Evolutionary conservation across 2,888 invertebrate species (phyloP).

Genomic region (Hybos culiciformis): DNA sequence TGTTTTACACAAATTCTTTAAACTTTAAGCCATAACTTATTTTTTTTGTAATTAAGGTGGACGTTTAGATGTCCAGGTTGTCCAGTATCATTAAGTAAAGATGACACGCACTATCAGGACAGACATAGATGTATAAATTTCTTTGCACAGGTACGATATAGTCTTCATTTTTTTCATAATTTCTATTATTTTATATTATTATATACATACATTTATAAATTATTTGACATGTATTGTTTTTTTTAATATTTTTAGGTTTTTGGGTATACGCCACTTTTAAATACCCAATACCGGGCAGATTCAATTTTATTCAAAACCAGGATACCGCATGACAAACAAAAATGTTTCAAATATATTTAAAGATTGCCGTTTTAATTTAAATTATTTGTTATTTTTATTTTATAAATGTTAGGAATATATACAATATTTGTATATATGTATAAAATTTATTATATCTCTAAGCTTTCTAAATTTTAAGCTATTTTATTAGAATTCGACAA

Average conservation of each 20-base stretch:
- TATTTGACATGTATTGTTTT: slow-evolving; percentile 3
- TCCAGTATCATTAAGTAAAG: slow-evolving; percentile 87
- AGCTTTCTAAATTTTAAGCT: too few relatives aligned
- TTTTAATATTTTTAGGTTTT: slow-evolving; percentile 77
- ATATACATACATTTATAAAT: neutral
- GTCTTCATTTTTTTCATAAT: neutral
- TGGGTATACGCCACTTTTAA: slow-evolving; percentile 93
- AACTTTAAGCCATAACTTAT: too few relatives aligned
- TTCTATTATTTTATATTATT: neutral
- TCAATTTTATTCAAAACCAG: slow-evolving; percentile 97
- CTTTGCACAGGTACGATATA: slow-evolving; percentile 60
- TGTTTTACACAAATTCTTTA: too few relatives aligned
- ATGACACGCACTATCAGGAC: slow-evolving; percentile 94
- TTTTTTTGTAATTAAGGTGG: too few relatives aligned
- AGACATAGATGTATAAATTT: slow-evolving; percentile 96
- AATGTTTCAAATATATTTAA: slow-evolving; percentile 97
- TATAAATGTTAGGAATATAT: too few relatives aligned
- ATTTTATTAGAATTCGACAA: too few relatives aligned
- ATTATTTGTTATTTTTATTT: too few relatives aligned
- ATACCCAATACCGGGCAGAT: slow-evolving; percentile 94
- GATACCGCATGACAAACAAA: slow-evolving; percentile 96
- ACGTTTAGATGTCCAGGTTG: slow-evolving; percentile 97
- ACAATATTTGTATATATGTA: too few relatives aligned
- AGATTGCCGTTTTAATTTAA: too few relatives aligned
- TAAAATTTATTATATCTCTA: too few relatives aligned